Conservation (phyloP, 2,113 vertebrate genomes). For the Bostrychus sinensis region DNA sequence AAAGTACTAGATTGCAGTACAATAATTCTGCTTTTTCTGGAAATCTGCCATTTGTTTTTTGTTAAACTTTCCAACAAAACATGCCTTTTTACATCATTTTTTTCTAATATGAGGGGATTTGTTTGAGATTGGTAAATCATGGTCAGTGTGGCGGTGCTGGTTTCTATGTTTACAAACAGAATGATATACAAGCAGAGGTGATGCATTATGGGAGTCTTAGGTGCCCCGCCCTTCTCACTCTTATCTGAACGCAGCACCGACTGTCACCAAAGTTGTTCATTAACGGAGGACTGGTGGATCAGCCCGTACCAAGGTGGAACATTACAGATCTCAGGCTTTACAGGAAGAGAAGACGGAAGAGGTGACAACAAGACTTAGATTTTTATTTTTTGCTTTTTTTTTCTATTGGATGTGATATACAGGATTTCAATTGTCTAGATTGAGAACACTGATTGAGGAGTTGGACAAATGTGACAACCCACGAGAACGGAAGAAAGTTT, state of each 20-base stretch:
- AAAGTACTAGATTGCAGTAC: conserved; percentile 4
- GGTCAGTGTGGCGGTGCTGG: background rate
- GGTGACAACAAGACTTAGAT: background rate
- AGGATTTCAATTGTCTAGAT: conserved; percentile 14
- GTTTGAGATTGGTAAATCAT: background rate
- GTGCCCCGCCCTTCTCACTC: conserved; percentile 21
- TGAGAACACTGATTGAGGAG: conserved; percentile 11
- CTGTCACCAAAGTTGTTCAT: conserved; percentile 75
- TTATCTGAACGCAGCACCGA: conserved; percentile 13
- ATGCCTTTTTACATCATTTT: background rate
- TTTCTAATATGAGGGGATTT: too few species aligned
- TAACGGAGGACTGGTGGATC: conserved; percentile 68
- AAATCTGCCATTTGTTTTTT: background rate
- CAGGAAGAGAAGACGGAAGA: conserved; percentile 3
- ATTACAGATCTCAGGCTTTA: conserved; percentile 36
- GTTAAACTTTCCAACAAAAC: background rate
- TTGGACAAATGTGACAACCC: conserved; percentile 2
- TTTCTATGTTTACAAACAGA: conserved; percentile 31
- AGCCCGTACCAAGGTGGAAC: conserved; percentile 26
- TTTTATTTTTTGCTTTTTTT: conserved; percentile 4
- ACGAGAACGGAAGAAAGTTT: background rate
- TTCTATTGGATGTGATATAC: background rate
- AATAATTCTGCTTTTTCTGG: background rate
- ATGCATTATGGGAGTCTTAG: conserved; percentile 40
- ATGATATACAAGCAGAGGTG: conserved; percentile 22